Base-by-base conservation (phyloP, 2,888 invertebrate species). In the Cordilura impudica region DNA sequence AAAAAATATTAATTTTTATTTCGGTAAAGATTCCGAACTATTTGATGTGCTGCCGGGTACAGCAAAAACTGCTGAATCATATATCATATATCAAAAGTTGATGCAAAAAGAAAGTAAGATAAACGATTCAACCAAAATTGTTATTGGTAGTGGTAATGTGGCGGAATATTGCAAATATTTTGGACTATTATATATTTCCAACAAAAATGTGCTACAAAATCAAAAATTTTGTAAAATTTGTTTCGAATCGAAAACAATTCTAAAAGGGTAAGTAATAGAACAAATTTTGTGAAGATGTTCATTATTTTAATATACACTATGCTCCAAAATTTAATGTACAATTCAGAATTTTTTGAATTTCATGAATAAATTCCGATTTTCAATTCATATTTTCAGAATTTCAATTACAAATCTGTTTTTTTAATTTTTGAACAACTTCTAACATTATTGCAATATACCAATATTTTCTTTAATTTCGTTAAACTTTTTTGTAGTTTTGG, bases 261-360 rank as follows among this genome's bases (percentile, higher is more conserved):
- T 53, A 29, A 53, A 54, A 54, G 12, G 54, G 54, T 54, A 54
- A 29, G 54, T 29, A 45, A n/a, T n/a, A n/a, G n/a, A 45, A 43
- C 43, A 45, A 45, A 16, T 45, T n/a, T n/a, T n/a, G n/a, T n/a
- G n/a, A n/a, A n/a, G n/a, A n/a, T 45, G 5, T n/a, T n/a, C 10
- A 16, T 0, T 16, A 45, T 45, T 45, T 6, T 14, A 45, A 45
- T 45, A 29, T 29, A 8, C 8, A 8, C 4, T 16, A n/a, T 29
- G 10, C 16, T 54, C 4, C 2, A n/a, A 54, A 5, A 54, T 54
- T 54, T 29, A 18, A 4, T 31, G 1, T 56, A 39, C 12, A n/a
- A n/a, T n/a, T n/a, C n/a, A n/a, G n/a, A n/a, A n/a, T n/a, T n/a
- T n/a, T n/a, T n/a, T n/a, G n/a, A n/a, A n/a, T n/a, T n/a, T n/a